phyloP scores from a whole-genome alignment of 2,797 vertebrate species.

The Danio kyathit region DNA sequence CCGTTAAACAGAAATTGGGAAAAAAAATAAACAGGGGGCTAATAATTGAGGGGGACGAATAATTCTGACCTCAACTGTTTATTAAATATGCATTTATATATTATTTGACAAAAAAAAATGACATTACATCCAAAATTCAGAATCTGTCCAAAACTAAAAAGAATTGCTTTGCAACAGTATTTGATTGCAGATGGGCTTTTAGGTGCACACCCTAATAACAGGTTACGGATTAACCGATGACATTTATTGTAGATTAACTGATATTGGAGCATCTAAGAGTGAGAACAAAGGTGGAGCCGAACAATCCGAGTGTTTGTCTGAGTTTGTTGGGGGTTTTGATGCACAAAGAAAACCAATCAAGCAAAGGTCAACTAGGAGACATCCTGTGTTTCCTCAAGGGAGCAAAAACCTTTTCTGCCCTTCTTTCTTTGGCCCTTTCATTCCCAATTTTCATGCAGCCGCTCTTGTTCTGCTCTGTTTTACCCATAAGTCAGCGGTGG shows the following conservation, averaged over 20 bases:
- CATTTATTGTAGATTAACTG: conserved; percentile 57
- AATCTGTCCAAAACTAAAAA: background rate
- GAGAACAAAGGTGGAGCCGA: conserved; percentile 31
- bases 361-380: conserved; percentile 56
- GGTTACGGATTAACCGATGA: conserved; percentile 59
- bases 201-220: conserved; percentile 19
- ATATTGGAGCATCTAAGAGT: conserved; percentile 50
- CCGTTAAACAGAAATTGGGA: no score
- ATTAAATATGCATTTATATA: no score
- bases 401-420: conserved; percentile 22
- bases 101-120: no score
- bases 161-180: conserved; percentile 1
- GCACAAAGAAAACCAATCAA: conserved; percentile 63
- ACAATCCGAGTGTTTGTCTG: conserved; percentile 45
- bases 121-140: background rate
- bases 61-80: no score
- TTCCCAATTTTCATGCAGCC: background rate
- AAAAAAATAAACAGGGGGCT: no score
- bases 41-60: no score
- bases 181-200: background rate
- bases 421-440: conserved; percentile 30
- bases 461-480: conserved; percentile 5
- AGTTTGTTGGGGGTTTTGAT: conserved; percentile 50
- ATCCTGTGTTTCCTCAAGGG: conserved; percentile 52
- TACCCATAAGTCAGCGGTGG: background rate